Base-by-base conservation (phyloP, 2,797 vertebrate genomes). In the Gobio occitaniae region DNA sequence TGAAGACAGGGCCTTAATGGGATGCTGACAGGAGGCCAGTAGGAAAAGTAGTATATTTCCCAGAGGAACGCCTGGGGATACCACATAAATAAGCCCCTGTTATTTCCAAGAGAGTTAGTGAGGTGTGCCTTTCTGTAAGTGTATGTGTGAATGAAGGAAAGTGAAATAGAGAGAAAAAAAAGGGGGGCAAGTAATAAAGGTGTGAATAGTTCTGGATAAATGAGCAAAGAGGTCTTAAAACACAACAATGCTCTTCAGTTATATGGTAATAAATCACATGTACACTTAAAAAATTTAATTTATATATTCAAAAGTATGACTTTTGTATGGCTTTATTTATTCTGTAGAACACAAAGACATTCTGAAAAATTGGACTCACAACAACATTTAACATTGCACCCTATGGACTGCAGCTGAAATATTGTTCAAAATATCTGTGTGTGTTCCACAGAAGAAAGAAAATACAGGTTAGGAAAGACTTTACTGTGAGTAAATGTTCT, bases 11-110 rank as follows among this genome's bases (percentile, higher is more conserved):
- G 91, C 90, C 91, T 93, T 95, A 95, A 95, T 95, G 94, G 94
- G 93, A 94, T 87, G 90, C 93, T 95, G 94, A 95, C 92, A 94
- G 89, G 93, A 91, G 90, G 92, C 93, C 92, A 93, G 93, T 93
- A 91, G 86, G 91, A 92, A 88, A 91, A 91, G 92, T 92, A 91
- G 94, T 94, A 91, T 92, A 94, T 95, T 93, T 93, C 86, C 91
- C 86, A 87, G 88, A 90, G 93, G 93, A 94, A 94, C 91, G 91
- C 92, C 91, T 89, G 85, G 89, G 92, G 92, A 94, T 91, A 89
- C 83, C 91, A 92, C 92, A 94, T 95, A 93, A 94, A 94, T 94
- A 95, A 94, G 77, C 84, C 86, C 59, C 87, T 93, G 90, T 92
- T 94, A 93, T 93, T 90, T 71, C 90, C 90, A 92, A 93, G 92